Evolutionary conservation across 1,140 invertebrate genomes (phyloP).

Genomic region (Camponotus vicinus): DNA sequence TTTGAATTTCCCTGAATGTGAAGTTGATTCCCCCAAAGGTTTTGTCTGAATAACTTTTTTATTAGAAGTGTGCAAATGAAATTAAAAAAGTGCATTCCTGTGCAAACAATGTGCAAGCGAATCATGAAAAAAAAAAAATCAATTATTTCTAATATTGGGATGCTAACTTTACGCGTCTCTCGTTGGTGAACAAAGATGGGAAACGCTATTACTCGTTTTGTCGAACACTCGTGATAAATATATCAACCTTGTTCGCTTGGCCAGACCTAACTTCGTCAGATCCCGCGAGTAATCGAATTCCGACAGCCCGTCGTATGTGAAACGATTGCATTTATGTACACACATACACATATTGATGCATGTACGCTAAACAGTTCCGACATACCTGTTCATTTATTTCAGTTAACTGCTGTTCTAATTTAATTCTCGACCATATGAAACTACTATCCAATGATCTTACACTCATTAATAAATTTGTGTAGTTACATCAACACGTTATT

Average conservation of each 20-base stretch:
- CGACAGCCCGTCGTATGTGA: constrained; percentile 31
- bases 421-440: constrained; percentile 6
- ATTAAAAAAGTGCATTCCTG: no score
- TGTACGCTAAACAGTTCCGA: constrained; percentile 14
- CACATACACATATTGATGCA: no score
- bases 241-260: constrained; percentile 17
- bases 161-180: no score
- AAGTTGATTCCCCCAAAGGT: no score
- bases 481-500: neutral
- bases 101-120: no score
- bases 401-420: constrained; percentile 32
- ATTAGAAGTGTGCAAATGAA: no score
- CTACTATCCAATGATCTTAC: neutral
- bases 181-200: neutral
- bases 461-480: constrained; percentile 2
- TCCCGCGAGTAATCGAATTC: constrained; percentile 39
- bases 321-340: neutral
- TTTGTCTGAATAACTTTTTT: no score
- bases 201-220: constrained; percentile 17
- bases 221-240: constrained; percentile 27
- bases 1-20: no score
- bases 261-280: constrained; percentile 4
- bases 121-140: no score
- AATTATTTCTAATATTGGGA: no score
- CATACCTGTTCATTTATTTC: constrained; percentile 35